These are phyloP conservation scores for Melanotaenia duboulayi DNA, from an alignment of 2,113 vertebrate species.

Conservation along the genomic window DNA sequence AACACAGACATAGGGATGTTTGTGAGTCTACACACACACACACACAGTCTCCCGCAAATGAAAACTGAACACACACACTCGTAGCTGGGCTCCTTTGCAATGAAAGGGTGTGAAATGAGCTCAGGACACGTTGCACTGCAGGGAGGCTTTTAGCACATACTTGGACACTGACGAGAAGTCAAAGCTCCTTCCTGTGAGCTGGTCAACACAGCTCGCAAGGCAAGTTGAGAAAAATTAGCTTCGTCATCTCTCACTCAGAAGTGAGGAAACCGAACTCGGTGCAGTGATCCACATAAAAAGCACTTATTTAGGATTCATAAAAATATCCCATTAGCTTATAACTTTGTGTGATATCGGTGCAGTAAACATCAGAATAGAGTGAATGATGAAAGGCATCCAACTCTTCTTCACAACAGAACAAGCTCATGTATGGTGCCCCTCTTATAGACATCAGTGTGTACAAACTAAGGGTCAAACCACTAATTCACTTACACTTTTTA, in stretches of 20 bases:
- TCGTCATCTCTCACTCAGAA: slow-evolving; percentile 15
- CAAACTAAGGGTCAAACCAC: no score
- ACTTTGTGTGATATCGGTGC: no score
- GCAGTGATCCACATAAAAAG: not conserved
- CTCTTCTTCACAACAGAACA: no score
- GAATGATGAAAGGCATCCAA: no score
- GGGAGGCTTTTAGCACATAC: slow-evolving; percentile 67
- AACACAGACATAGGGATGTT: not conserved
- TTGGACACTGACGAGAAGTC: slow-evolving; percentile 45
- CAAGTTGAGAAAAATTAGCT: slow-evolving; percentile 51
- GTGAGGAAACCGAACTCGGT: not conserved
- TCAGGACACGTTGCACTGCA: slow-evolving; percentile 48
- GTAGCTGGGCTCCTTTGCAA: slow-evolving; percentile 31
- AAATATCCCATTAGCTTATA: no score
- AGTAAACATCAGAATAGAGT: no score
- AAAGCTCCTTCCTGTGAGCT: slow-evolving; percentile 46
- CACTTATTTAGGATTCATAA: no score
- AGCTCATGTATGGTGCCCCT: no score
- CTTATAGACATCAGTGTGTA: no score
- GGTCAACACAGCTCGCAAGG: slow-evolving; percentile 14
- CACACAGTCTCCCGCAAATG: no score
- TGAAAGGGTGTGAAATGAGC: slow-evolving; percentile 71
- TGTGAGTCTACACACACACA: no score
- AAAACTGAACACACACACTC: slow-evolving; percentile 5
- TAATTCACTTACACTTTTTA: no score